Percentiles rank a stretch among this genome's conserved stretches.
Conservation (phyloP, 2,888 invertebrate genomes). For the Trichacis sp. region DNA sequence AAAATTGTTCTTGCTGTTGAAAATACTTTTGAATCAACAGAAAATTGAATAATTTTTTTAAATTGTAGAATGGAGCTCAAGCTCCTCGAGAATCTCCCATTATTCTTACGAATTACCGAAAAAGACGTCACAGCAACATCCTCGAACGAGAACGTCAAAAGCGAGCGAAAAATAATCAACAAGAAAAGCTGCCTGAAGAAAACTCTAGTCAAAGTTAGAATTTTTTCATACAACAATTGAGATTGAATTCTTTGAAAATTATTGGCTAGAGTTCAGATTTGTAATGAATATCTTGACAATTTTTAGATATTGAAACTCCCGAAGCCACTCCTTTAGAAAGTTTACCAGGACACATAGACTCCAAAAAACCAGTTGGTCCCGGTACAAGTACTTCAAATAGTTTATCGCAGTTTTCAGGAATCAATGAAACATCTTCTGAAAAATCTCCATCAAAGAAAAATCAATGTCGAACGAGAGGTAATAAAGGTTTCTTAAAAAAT, state of each 20-base stretch:
- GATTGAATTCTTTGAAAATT: too few relatives aligned
- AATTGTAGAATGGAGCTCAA: slow-evolving; percentile 49
- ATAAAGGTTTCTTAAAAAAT: background rate
- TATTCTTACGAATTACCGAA: slow-evolving; percentile 56
- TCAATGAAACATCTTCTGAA: background rate
- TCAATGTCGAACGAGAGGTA: background rate
- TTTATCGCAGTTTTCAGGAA: background rate
- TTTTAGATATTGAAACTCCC: slow-evolving; percentile 46
- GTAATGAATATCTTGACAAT: too few relatives aligned
- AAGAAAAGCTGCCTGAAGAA: slow-evolving; percentile 42
- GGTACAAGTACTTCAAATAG: background rate
- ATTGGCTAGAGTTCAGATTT: too few relatives aligned
- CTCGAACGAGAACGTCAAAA: slow-evolving; percentile 59
- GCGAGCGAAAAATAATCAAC: slow-evolving; percentile 50
- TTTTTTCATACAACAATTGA: too few relatives aligned
- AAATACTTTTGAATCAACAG: background rate
- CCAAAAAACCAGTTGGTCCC: slow-evolving; percentile 22
- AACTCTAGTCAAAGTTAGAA: slow-evolving; percentile 41
- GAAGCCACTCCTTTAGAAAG: slow-evolving; percentile 62
- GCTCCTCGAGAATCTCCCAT: slow-evolving; percentile 55
- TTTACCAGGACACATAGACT: slow-evolving; percentile 54
- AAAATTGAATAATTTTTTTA: slow-evolving; percentile 6
- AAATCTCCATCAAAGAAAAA: background rate
- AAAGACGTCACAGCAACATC: slow-evolving; percentile 56
- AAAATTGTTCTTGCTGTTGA: background rate